Evolutionary conservation across 2,888 invertebrate species (phyloP).

Genomic region (Ferrisia virgata): DNA sequence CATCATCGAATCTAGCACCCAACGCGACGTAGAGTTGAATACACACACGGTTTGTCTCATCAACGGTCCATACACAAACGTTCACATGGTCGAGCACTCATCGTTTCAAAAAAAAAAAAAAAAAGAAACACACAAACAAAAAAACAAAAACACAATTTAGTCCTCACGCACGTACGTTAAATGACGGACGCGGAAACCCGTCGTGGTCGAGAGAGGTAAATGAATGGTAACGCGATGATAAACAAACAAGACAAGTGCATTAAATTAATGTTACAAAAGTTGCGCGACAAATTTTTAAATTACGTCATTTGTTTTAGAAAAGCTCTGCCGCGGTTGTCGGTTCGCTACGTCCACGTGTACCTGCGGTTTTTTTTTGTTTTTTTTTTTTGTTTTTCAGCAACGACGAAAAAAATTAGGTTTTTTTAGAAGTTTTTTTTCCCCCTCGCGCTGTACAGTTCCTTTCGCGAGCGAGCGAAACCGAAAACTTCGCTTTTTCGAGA

Average conservation of each 20-base stretch:
- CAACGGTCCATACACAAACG: too few species aligned
- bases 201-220: background rate
- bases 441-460: background rate
- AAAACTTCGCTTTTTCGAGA: background rate
- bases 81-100: too few species aligned
- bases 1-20: too few species aligned
- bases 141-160: background rate
- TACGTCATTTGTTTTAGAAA: slow-evolving; percentile 23
- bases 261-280: slow-evolving; percentile 28
- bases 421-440: background rate
- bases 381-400: too few species aligned
- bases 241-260: slow-evolving; percentile 33
- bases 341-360: background rate
- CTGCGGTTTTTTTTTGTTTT: background rate
- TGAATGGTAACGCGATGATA: slow-evolving; percentile 18
- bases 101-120: background rate
- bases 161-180: background rate
- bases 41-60: too few species aligned
- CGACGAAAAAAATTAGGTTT: background rate
- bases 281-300: slow-evolving; percentile 15
- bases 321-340: background rate
- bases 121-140: background rate
- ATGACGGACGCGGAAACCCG: background rate
- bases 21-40: too few species aligned
- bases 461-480: background rate